These are phyloP conservation scores for Xyrichtys novacula DNA, from an alignment of 2,797 vertebrate species.

Conservation along the genomic window DNA sequence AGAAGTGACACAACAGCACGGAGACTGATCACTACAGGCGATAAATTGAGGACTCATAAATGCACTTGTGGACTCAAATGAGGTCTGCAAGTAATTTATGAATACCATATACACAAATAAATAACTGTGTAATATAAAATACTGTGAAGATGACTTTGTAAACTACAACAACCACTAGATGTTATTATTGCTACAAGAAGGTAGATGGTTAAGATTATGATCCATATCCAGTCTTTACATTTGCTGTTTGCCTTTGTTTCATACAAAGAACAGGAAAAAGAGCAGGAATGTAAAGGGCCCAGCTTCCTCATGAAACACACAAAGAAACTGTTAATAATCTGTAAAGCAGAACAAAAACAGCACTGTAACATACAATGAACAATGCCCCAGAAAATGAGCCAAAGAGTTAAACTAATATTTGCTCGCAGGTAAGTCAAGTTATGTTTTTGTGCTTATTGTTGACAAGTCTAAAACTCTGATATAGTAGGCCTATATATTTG, in stretches of 20 bases:
- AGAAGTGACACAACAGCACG: slow-evolving; percentile 13
- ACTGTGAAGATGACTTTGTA: too few relatives aligned
- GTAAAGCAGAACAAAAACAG: slow-evolving; percentile 30
- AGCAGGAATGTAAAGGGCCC: slow-evolving; percentile 25
- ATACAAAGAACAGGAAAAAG: slow-evolving; percentile 21
- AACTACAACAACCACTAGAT: not conserved
- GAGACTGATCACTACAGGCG: not conserved
- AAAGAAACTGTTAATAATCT: slow-evolving; percentile 63
- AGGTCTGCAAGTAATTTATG: too few relatives aligned
- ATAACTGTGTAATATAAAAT: too few relatives aligned
- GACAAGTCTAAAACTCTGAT: not conserved
- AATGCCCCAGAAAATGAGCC: not conserved
- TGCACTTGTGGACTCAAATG: too few relatives aligned
- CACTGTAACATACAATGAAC: not conserved
- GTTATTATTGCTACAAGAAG: slow-evolving; percentile 5
- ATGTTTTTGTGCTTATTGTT: not conserved
- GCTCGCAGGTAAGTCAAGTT: not conserved
- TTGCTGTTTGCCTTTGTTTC: slow-evolving; percentile 20
- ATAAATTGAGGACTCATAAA: too few relatives aligned
- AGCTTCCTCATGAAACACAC: slow-evolving; percentile 40
- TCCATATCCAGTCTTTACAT: slow-evolving; percentile 45
- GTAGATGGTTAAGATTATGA: slow-evolving; percentile 16
- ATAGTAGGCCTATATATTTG: slow-evolving; percentile 3
- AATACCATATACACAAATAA: too few relatives aligned
- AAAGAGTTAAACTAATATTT: slow-evolving; percentile 52